Evolutionary conservation across 2,113 vertebrate genomes (phyloP), one percentile per base, ranked within the genome.

Genomic region (Ginglymostoma cirratum): DNA sequence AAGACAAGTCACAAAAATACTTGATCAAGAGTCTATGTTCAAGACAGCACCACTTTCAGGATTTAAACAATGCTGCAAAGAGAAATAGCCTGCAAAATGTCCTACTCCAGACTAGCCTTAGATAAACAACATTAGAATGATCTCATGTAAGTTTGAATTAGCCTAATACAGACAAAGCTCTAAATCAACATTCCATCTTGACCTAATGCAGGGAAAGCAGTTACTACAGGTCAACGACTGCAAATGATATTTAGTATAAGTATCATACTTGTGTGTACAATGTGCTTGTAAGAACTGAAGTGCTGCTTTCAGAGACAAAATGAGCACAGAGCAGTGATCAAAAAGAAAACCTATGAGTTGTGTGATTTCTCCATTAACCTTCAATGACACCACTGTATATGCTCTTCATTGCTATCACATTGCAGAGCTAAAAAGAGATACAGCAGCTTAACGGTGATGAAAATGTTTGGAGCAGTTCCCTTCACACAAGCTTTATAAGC

Each of bases 271-370:
- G 87, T 92, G 61, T 93, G 34, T 65, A 65, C n/a, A n/a, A 93
- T 17, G 89, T 93, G 89, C 34, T 93, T 93, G 61, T 34, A 93
- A 93, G 89, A 66, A 83, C 80, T 83, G 80, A 83, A 93, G 87
- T 92, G 15, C 87, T 34, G 52, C 87, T 65, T 65, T 92, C 89
- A 66, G 89, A 93, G 30, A 66, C 89, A 38, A 93, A 66, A 93
- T n/a, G 61, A n/a, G 38, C 34, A 66, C 89, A 66, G 89, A 67
- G 89, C 34, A 93, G 34, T 93, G 89, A 66, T 67, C 89, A 93
- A 65, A 66, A 93, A 93, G 34, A 66, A 93, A 93, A 65, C 52
- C 55, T 19, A 65, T 34, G n/a, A 34, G 55, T 65, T 92, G 65
- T 66, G 34, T 93, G 30, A 34, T 93, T 93, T 93, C 89, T 66